Conservation (phyloP, 1,140 invertebrate genomes). For the Drosophila mauritiana region DNA sequence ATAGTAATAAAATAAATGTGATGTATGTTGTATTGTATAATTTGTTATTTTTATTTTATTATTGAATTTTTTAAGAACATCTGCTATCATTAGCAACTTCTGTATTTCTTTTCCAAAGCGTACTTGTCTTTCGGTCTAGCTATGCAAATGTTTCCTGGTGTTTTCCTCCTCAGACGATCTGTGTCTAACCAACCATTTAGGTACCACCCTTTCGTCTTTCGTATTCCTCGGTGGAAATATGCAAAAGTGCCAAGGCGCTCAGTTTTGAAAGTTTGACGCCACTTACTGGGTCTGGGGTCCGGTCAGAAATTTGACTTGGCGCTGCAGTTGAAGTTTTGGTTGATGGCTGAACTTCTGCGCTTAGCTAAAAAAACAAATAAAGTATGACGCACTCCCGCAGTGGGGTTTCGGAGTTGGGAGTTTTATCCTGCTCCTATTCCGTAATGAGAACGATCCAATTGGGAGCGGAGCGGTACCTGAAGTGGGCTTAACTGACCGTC, state of each 20-base stretch:
- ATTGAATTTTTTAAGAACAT: background rate
- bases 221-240: conserved; percentile 67
- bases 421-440: background rate
- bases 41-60: background rate
- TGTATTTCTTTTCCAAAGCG: conserved; percentile 2
- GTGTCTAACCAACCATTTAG: conserved; percentile 31
- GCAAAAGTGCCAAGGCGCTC: conserved; percentile 74
- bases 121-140: background rate
- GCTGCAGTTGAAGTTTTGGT: conserved; percentile 81
- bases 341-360: conserved; percentile 75
- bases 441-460: conserved; percentile 39
- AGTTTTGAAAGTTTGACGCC: conserved; percentile 73
- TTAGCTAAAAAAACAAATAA: conserved; percentile 80
- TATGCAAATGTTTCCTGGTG: background rate
- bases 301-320: conserved; percentile 79
- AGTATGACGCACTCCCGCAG: conserved; percentile 38
- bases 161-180: conserved; percentile 13
- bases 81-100: background rate
- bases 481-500: conserved; percentile 56
- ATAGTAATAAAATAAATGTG: no score
- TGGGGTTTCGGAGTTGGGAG: conserved; percentile 7
- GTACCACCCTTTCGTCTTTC: conserved; percentile 37
- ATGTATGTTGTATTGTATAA: no score
- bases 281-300: conserved; percentile 54
- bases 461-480: conserved; percentile 1